Conservation (phyloP, 2,797 vertebrate species). For the Anas flavirostris region DNA sequence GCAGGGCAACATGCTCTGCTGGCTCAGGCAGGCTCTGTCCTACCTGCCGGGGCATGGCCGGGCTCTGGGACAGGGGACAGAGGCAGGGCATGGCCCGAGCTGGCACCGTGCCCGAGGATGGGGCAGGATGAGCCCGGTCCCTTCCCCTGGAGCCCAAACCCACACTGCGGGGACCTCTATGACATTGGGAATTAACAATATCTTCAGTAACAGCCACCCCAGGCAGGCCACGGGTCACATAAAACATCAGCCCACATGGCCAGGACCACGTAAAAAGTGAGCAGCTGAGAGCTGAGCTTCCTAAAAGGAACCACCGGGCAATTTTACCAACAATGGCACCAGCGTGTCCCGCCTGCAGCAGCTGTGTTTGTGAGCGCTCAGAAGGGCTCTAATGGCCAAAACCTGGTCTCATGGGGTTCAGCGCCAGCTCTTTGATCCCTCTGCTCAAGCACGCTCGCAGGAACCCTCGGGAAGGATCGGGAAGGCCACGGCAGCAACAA, state of each 20-base stretch:
- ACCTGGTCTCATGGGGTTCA: background rate
- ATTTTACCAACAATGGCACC: background rate
- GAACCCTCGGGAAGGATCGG: background rate
- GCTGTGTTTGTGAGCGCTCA: rapidly evolving
- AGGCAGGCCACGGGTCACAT: rapidly evolving
- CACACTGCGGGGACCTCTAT: background rate
- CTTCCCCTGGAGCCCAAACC: background rate
- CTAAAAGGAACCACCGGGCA: background rate
- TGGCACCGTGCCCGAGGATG: background rate
- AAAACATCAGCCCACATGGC: rapidly evolving
- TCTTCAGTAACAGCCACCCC: background rate
- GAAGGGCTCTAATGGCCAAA: background rate
- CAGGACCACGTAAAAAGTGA: rapidly evolving
- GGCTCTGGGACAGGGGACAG: background rate
- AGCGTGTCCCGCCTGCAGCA: background rate
- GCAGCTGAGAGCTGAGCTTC: background rate
- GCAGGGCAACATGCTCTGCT: conserved; percentile 17
- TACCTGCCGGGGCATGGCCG: rapidly evolving
- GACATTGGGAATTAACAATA: background rate
- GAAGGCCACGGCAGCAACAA: background rate
- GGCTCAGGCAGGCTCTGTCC: background rate
- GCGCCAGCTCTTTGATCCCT: background rate
- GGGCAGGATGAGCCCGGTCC: background rate
- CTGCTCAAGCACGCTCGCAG: background rate
- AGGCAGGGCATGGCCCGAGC: background rate